Base-by-base conservation (phyloP, 2,113 vertebrate genomes). In the Heterocephalus glaber region DNA sequence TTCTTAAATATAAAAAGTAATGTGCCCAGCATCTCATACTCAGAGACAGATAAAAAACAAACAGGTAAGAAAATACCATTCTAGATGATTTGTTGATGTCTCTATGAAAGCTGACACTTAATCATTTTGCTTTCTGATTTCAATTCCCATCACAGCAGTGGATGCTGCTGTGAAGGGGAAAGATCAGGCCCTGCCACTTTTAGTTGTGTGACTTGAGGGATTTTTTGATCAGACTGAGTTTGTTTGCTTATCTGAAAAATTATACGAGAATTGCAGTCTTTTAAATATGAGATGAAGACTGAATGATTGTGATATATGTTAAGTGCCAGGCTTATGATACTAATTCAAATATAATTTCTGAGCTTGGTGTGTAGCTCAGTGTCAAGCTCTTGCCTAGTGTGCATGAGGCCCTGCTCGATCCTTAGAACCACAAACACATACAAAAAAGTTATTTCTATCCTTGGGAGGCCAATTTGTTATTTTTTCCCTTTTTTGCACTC, bases 191-290 rank as follows among this genome's bases (percentile, higher is more conserved):
- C 47, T 94, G n/a, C 0, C 2, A 54, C 49, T 81, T 56, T 11
- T 0, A 24, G 33, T 33, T 90, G 20, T 52, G 60, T 81, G 79
- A 77, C 89, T 82, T 97, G 4, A n/a, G 74, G 16, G 30, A 1
- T 88, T 86, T 94, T 83, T 88, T 63, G 33, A 90, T 2, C 4
- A 66, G n/a, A 65, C 38, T 90, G 63, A 92, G 49, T 38, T 95
- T 95, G 30, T 83, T 86, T 94, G 28, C 3, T 82, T 12, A 56
- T 44, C 5, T 86, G 89, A 30, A 89, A 96, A 88, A 90, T 61
- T n/a, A n/a, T n/a, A n/a, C 60, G 3, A 80, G 65, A 92, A 70
- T 90, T 28, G 85, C 92, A 89, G 26, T 56, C 2, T 72, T 84
- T 89, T 38, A 52, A 72, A 22, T 72, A 56, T 61, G 33, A 80